phyloP scores from a whole-genome alignment of 2,888 invertebrate species.

The Lymantria monacha region DNA sequence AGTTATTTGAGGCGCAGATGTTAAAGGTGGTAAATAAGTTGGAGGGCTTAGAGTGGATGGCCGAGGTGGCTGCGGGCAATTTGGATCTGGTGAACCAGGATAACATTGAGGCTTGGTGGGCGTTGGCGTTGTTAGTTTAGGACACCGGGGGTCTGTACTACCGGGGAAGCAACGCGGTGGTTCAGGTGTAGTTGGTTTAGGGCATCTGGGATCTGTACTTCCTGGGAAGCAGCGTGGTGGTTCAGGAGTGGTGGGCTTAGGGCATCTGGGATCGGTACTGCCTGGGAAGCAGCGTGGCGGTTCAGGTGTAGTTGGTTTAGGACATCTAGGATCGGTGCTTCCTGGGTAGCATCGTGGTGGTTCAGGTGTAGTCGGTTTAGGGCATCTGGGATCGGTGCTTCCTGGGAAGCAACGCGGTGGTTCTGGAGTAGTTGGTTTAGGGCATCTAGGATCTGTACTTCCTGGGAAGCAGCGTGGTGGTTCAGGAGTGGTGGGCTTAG shows the following conservation, averaged over 20 bases:
- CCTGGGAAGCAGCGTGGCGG: constrained; percentile 3
- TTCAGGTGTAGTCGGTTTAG: constrained; percentile 35
- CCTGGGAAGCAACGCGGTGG: constrained; percentile 35
- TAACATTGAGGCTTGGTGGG: constrained; percentile 13
- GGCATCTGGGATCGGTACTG: constrained; percentile 1
- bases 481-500: constrained; percentile 42
- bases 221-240: constrained; percentile 46
- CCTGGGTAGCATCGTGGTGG: constrained; percentile 1
- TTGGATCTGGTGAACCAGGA: constrained; percentile 21
- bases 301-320: constrained; percentile 2
- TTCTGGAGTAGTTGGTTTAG: constrained; percentile 38
- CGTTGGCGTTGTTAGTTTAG: constrained; percentile 25
- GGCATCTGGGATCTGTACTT: constrained; percentile 41
- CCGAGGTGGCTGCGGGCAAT: constrained; percentile 19
- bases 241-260: background rate
- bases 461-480: constrained; percentile 41
- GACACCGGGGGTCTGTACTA: constrained; percentile 35
- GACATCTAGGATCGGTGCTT: background rate
- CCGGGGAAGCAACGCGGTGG: constrained; percentile 46
- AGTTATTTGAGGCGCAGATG: constrained; percentile 26
- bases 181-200: constrained; percentile 32
- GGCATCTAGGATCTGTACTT: constrained; percentile 40
- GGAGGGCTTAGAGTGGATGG: constrained; percentile 34
- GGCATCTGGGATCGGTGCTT: constrained; percentile 31
- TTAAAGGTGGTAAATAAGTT: constrained; percentile 44